Conservation (phyloP, 2,888 invertebrate species). For the Laspeyria flexula region DNA sequence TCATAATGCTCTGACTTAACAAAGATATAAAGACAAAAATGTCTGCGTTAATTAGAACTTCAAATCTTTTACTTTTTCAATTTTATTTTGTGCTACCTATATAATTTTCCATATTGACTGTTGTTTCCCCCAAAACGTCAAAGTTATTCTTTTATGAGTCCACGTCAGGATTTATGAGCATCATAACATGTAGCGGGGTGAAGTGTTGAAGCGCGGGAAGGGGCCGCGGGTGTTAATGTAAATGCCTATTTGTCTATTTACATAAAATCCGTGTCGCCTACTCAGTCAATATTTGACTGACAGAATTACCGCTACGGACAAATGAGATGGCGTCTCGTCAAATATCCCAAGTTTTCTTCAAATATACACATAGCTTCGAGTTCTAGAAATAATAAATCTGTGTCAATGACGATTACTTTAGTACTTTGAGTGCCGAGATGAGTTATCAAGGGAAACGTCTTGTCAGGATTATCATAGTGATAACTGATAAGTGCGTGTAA, state of each 20-base stretch:
- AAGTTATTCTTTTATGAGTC: constrained; percentile 41
- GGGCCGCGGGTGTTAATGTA: constrained; percentile 72
- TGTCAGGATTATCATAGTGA: constrained; percentile 67
- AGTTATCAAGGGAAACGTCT: constrained; percentile 59
- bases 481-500: constrained; percentile 71
- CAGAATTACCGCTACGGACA: constrained; percentile 82
- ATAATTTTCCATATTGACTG: constrained; percentile 45
- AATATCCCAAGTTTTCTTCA: constrained; percentile 65
- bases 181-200: constrained; percentile 35
- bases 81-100: constrained; percentile 2
- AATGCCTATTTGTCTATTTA: constrained; percentile 82
- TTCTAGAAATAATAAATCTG: constrained; percentile 51
- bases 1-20: no score
- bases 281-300: constrained; percentile 81
- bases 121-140: constrained; percentile 41
- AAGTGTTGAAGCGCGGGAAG: constrained; percentile 34
- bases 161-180: constrained; percentile 44
- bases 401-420: constrained; percentile 52
- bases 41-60: neutral
- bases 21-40: neutral
- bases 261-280: constrained; percentile 82
- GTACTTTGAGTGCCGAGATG: constrained; percentile 33
- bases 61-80: neutral
- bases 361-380: constrained; percentile 46
- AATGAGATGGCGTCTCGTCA: constrained; percentile 71